Evolutionary conservation across 2,888 invertebrate genomes (phyloP).

Genomic region (Camptogramma bilineatum): DNA sequence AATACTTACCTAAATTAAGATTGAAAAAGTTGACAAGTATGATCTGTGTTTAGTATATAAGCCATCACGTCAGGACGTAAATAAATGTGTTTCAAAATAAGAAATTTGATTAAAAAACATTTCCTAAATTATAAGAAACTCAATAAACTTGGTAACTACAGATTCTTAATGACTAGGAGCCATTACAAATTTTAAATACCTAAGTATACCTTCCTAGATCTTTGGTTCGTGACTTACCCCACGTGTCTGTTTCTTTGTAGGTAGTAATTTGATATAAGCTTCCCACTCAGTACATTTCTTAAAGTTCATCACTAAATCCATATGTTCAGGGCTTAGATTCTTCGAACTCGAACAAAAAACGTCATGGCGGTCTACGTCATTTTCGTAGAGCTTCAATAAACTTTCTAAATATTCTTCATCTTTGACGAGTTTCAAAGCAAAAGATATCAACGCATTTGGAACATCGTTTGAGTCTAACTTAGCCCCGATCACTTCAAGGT

Average conservation of each 20-base stretch:
- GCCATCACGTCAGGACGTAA: too few relatives aligned
- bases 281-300: conserved; percentile 21
- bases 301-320: conserved; percentile 13
- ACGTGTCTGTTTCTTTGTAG: conserved; percentile 9
- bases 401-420: conserved; percentile 14
- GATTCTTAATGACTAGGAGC: too few relatives aligned
- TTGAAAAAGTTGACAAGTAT: not conserved
- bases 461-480: conserved; percentile 20
- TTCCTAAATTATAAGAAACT: too few relatives aligned
- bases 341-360: conserved; percentile 7
- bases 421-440: conserved; percentile 16
- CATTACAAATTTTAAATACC: too few relatives aligned
- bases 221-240: not conserved
- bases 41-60: too few relatives aligned
- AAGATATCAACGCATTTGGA: conserved; percentile 20
- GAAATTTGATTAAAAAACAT: too few relatives aligned
- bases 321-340: conserved; percentile 7
- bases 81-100: too few relatives aligned
- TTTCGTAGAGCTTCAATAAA: conserved; percentile 14
- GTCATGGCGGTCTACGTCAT: conserved; percentile 14
- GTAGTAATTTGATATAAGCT: conserved; percentile 16
- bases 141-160: too few relatives aligned
- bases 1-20: not conserved
- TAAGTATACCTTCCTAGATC: not conserved
- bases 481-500: conserved; percentile 13